Conservation (phyloP, 2,113 vertebrate genomes). For the Dipodomys ordii region DNA sequence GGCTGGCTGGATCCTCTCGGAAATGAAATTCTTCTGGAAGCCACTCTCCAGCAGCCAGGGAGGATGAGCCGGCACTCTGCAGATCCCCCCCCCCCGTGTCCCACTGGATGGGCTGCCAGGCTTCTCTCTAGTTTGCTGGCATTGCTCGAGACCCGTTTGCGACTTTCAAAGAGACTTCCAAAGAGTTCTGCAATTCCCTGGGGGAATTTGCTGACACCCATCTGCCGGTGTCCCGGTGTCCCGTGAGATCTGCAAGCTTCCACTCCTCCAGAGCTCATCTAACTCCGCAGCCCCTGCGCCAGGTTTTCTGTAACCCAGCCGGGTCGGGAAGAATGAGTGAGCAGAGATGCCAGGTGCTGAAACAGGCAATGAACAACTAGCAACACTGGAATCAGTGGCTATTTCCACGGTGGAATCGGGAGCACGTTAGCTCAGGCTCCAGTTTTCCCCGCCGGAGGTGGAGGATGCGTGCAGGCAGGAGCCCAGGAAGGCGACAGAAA, state of each 20-base stretch:
- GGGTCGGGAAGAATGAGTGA: neutral
- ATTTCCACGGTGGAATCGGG: too few species aligned
- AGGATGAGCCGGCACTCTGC: neutral
- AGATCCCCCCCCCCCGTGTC: too few species aligned
- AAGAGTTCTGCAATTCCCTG: neutral
- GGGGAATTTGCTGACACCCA: neutral
- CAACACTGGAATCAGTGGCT: neutral
- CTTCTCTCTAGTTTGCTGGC: neutral
- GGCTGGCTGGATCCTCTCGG: too few species aligned
- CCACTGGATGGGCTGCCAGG: too few species aligned
- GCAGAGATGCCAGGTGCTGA: neutral
- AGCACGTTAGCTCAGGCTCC: too few species aligned
- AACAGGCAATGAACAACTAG: neutral
- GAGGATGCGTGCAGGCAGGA: neutral
- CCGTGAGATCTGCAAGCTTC: neutral
- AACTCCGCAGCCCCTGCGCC: too few species aligned
- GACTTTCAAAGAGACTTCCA: neutral
- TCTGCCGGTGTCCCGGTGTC: too few species aligned
- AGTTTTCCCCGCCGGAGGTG: too few species aligned
- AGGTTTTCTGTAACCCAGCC: neutral
- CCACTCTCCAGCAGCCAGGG: neutral
- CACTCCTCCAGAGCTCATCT: neutral
- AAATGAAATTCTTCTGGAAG: neutral
- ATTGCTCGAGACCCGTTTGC: neutral
- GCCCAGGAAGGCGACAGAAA: neutral